These are phyloP conservation scores for Poeciliopsis paucimaculata DNA, from an alignment of 2,797 vertebrate genomes.

Conservation along the genomic window DNA sequence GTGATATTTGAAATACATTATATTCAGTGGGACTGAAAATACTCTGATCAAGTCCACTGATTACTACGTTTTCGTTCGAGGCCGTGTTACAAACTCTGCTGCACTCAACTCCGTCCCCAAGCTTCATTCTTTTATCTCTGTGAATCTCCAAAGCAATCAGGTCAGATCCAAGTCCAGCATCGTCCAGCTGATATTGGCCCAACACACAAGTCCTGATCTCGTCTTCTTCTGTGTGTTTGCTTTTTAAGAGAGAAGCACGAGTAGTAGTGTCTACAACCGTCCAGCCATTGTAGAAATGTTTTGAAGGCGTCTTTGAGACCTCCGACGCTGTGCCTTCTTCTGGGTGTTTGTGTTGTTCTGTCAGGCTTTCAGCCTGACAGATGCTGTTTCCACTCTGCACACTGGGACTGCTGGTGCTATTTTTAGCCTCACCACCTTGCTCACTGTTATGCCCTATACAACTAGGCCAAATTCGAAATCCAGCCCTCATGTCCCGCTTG, in stretches of 20 bases:
- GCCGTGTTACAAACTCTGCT: not conserved
- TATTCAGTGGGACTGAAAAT: slow-evolving; percentile 2
- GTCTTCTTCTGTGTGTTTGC: slow-evolving; percentile 30
- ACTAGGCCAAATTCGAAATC: slow-evolving; percentile 29
- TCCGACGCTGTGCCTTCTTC: not conserved
- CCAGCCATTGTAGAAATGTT: slow-evolving; percentile 8
- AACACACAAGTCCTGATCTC: slow-evolving; percentile 24
- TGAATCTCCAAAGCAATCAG: not conserved
- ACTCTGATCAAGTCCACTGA: not conserved
- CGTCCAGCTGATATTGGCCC: not conserved
- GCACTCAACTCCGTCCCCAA: not conserved
- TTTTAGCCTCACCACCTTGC: slow-evolving; percentile 16
- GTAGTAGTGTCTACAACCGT: slow-evolving; percentile 36
- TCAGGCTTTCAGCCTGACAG: slow-evolving; percentile 24
- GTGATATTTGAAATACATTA: not conserved
- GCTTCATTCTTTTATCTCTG: slow-evolving; percentile 45
- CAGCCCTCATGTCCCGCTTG: slow-evolving; percentile 61
- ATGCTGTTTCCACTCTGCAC: slow-evolving; percentile 8
- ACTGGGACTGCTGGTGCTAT: slow-evolving; percentile 1
- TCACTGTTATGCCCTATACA: slow-evolving; percentile 29
- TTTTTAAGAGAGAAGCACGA: slow-evolving; percentile 55
- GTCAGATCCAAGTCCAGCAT: not conserved
- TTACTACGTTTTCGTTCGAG: not conserved
- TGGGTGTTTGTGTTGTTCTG: slow-evolving; percentile 8
- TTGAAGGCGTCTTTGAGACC: slow-evolving; percentile 7